Evolutionary conservation across 2,888 invertebrate genomes (phyloP), one percentile per base, ranked within the genome.

Genomic region (Synanthedon vespiformis): DNA sequence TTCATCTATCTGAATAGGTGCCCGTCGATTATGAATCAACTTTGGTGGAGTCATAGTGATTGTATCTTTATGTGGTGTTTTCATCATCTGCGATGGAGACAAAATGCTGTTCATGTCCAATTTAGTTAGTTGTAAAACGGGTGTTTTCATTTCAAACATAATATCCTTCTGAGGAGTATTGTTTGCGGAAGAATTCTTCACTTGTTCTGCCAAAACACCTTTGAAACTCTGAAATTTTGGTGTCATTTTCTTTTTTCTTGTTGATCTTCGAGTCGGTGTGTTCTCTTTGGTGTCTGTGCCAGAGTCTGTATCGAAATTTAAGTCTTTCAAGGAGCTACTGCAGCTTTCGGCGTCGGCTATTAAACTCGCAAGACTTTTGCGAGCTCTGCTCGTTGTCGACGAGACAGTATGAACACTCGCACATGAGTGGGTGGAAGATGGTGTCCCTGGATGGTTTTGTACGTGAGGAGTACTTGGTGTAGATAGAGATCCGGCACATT

Each of bases 271-370:
- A 0, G 77, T 74, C 0, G 87, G 87, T 0, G 84, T 87, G 57
- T 88, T 88, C 56, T 88, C 87, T 70, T 87, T 88, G 1, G 85
- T 78, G 53, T 87, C 87, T 0, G 79, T 71, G 1, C 81, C 79
- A 1, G 88, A 86, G 56, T 88, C 88, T 0, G 86, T 73, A 56
- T 88, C 82, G 53, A 88, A 88, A 59, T 83, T 88, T 0, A 88
- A 70, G 59, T 87, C 88, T 77, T 88, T 86, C 8, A 88, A 58
- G 3, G 88, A 88, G 61, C 87, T 88, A 64, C 87, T 88, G 62
- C 88, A 88, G 61, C 87, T 88, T 58, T 88, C 88, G 2, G 87
- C 80, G 58, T 88, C 87, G 13, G 86, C 87, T 16, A 85, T 86
- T 50, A 87, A 76, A 58, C 76, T 81, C 50, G 84, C 84, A 4